Base-by-base conservation (phyloP, 2,888 invertebrate genomes). In the Salticus scenicus region DNA sequence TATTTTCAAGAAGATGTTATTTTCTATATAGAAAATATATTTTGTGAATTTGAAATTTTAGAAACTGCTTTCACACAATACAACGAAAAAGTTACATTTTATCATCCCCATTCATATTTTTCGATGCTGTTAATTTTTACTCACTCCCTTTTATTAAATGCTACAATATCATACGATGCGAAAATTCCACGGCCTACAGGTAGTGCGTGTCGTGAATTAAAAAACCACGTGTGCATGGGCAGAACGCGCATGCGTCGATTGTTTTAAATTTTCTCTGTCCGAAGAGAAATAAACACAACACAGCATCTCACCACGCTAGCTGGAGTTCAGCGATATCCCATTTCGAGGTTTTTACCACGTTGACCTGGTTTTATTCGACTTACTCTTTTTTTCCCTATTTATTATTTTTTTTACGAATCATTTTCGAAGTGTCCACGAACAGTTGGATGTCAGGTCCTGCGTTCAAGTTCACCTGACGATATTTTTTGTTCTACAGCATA, bases 211-310 rank as follows among this genome's bases (percentile, higher is more conserved):
- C 67, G 33, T 10, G 8, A 37, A 10, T 37, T 14, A n/a, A 33
- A 67, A 67, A 67, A 31, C 67, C 67, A 67, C 67, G 67, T 67
- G 67, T 12, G 33, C 67, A 67, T 1, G 4, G n/a, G 8, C 20
- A 0, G 0, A 67, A 4, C 37, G 33, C 67, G 37, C 67, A 67
- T 67, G 67, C 33, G 20, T 33, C n/a, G 10, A 20, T 33, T n/a
- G 4, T 33, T 67, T 67, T 67, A 24, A 57, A 57, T 57, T 57
- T 57, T 24, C 57, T 24, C 24, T 24, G 4, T 4, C 20, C 57
- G 1, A 12, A 4, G 5, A 57, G 57, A 57, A 57, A 24, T 57
- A 57, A 57, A 57, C 57, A 57, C 57, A 57, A 57, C 57, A 57
- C 24, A 4, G 37, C 37, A 37, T 37, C 37, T 37, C 37, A 10